Base-by-base conservation (phyloP, 1,140 invertebrate species). In the Papilio helenus region DNA sequence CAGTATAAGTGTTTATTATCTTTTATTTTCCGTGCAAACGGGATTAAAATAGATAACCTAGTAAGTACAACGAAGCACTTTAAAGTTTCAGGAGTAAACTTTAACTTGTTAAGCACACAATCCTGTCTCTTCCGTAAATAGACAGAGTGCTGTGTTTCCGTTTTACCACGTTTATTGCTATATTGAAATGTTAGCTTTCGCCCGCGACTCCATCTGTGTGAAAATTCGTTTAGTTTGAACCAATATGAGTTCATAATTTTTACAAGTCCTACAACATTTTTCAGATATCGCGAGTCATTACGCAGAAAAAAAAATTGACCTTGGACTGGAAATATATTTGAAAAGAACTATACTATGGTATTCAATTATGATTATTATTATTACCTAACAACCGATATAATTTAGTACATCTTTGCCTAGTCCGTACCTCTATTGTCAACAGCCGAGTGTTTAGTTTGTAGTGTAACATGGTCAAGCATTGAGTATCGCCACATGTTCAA, bases 401-500 rank as follows among this genome's bases (percentile, higher is more conserved):
- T 49, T 49, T 49, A 49, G 46, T 4, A 16, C 14, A 49, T 18
- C 46, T 14, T 46, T 46, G 14, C 46, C 14, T 49, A 49, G 46
- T 49, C 46, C 46, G 14, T 49, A 49, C 16, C 14, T 49, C 46
- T 49, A 4, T 49, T 3, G 46, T 49, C 46, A 49, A 49, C 10
- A 49, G 16, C 12, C 46, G 18, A 49, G 1, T 49, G 46, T 49
- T 49, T 29, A 29, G 46, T 49, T 49, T 18, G 16, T 49, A 23
- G 20, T 58, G 2, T 26, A 61, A 61, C 10, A 26, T 39, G 8
- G 29, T 71, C 10, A 39, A 72, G 42, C 0, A 18, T 20, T 46
- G 12, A 23, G 20, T 49, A 44, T 44, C 72, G 23, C 71, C 18
- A 42, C 42, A 74, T 46, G 72, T 26, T 74, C 44, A 74, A 74